Percentiles rank a stretch among this genome's conserved stretches.
Conservation (phyloP, 2,113 vertebrate species). For the Lutjanus erythropterus region DNA sequence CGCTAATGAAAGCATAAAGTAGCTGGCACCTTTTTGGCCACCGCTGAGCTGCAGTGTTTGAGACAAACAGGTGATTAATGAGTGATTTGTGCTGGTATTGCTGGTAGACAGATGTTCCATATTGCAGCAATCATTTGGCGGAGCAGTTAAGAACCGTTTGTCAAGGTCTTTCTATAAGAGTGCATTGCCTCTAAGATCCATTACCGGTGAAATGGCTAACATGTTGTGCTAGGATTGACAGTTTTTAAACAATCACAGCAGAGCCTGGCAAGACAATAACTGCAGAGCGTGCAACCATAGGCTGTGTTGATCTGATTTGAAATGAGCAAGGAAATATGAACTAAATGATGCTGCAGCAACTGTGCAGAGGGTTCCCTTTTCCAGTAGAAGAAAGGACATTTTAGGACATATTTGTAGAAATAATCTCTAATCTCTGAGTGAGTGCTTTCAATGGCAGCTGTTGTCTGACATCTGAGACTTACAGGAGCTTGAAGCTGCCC, state of each 20-base stretch:
- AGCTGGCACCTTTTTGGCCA: conserved; percentile 56
- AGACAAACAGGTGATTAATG: conserved; percentile 79
- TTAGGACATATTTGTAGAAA: not conserved
- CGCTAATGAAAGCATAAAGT: conserved; percentile 73
- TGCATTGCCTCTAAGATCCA: conserved; percentile 22
- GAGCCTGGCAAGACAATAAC: not conserved
- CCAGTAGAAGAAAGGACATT: not conserved
- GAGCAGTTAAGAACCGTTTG: conserved; percentile 33
- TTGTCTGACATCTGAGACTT: conserved; percentile 1
- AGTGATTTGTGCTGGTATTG: conserved; percentile 69
- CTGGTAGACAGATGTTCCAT: conserved; percentile 71
- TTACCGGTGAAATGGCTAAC: conserved; percentile 24
- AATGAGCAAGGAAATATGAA: not conserved
- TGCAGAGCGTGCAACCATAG: not conserved
- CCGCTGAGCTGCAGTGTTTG: conserved; percentile 55
- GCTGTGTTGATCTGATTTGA: too few species aligned
- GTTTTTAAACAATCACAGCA: not conserved
- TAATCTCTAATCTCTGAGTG: not conserved
- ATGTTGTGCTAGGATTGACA: conserved; percentile 13
- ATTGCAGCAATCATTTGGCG: conserved; percentile 46
- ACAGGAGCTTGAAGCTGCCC: too few species aligned
- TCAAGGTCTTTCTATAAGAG: conserved; percentile 63
- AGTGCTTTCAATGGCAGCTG: not conserved
- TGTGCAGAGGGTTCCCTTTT: conserved; percentile 1
- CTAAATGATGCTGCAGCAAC: not conserved